Conservation (phyloP, 1,140 invertebrate genomes). For the Glossosoma conforme region DNA sequence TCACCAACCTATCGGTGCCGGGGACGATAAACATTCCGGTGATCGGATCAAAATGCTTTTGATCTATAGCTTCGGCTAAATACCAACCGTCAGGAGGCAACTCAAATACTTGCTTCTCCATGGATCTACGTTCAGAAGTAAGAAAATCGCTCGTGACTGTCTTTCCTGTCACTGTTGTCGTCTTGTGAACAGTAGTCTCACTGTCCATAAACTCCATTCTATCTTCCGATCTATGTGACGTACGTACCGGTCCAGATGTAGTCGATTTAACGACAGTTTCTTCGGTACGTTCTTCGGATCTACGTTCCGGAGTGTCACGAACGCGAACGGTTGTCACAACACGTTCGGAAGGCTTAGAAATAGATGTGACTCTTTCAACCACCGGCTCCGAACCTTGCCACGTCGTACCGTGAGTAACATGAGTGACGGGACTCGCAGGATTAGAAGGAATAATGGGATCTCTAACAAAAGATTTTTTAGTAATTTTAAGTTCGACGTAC, state of each 20-base stretch:
- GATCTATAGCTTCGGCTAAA: slow-evolving; percentile 69
- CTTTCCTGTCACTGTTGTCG: slow-evolving; percentile 37
- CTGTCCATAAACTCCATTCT: slow-evolving; percentile 13
- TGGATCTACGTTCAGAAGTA: slow-evolving; percentile 40
- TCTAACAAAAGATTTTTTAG: slow-evolving; percentile 50
- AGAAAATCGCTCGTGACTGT: slow-evolving; percentile 44
- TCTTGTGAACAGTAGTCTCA: slow-evolving; percentile 18
- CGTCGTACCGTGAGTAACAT: no score
- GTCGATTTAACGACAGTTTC: no score
- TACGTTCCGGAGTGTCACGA: no score
- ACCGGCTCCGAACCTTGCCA: no score
- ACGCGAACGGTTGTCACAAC: no score
- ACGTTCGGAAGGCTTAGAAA: no score
- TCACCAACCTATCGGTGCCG: slow-evolving; percentile 76
- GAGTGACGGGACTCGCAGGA: slow-evolving; percentile 42
- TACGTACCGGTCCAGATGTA: slow-evolving; percentile 2
- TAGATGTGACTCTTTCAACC: no score
- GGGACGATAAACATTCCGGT: slow-evolving; percentile 84
- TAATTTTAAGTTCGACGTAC: slow-evolving; percentile 49
- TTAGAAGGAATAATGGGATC: slow-evolving; percentile 32
- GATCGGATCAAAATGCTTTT: slow-evolving; percentile 72
- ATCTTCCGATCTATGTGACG: slow-evolving; percentile 5
- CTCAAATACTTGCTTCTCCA: slow-evolving; percentile 46
- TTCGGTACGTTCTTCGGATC: no score
- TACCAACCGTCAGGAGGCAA: slow-evolving; percentile 79